These are phyloP conservation scores for Celastrina argiolus DNA, from an alignment of 2,888 invertebrate genomes.

Conservation along the genomic window DNA sequence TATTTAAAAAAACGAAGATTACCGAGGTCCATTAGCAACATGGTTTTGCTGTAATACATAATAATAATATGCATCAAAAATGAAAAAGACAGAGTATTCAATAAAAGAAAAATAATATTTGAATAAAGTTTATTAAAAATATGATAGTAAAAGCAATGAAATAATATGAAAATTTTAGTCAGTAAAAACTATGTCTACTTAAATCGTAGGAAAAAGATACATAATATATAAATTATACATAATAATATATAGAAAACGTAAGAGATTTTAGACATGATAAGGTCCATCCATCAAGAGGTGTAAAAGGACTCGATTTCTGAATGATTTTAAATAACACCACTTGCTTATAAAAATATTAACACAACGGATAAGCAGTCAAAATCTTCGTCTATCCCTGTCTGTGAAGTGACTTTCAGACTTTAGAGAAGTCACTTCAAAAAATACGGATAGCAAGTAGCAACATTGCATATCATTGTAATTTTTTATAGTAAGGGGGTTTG, in stretches of 20 bases:
- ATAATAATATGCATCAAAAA: slow-evolving; percentile 11
- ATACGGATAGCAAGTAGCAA: no score
- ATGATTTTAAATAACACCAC: no score
- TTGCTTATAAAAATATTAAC: no score
- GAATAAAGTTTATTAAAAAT: slow-evolving; percentile 29
- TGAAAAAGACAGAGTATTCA: slow-evolving; percentile 30
- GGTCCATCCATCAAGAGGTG: background rate
- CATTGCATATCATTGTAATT: no score
- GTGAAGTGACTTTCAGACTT: no score
- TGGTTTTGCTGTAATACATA: no score
- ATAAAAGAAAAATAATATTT: slow-evolving; percentile 30
- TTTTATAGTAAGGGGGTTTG: no score
- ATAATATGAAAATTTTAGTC: slow-evolving; percentile 32
- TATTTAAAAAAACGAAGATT: no score
- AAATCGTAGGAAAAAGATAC: background rate
- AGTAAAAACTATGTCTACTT: background rate
- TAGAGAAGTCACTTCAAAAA: no score
- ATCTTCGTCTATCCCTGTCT: no score
- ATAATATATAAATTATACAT: background rate
- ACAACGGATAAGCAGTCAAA: no score
- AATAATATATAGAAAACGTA: background rate
- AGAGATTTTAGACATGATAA: slow-evolving; percentile 2
- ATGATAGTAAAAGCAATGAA: slow-evolving; percentile 12
- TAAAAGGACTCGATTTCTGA: background rate
- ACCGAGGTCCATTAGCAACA: no score